phyloP scores from a whole-genome alignment of 2,888 invertebrate species.

The Hipparchia sbordonii region DNA sequence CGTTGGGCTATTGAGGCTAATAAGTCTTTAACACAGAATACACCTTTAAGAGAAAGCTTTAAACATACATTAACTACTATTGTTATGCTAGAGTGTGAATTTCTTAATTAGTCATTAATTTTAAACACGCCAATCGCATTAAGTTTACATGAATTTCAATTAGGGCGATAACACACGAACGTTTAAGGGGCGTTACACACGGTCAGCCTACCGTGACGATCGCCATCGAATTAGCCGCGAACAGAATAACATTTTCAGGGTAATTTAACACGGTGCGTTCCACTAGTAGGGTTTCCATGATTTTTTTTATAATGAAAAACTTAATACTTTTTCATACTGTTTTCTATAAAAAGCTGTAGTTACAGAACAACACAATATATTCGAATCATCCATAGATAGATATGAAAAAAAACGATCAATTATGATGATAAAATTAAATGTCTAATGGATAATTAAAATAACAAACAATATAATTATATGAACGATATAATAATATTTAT shows the following conservation, averaged over 20 bases:
- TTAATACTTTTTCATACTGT: background rate
- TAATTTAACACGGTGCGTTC: slow-evolving; percentile 51
- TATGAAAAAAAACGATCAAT: no score
- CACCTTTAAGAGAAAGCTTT: background rate
- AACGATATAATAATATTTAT: no score
- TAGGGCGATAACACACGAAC: slow-evolving; percentile 18
- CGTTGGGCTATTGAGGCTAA: no score
- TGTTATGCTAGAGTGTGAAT: background rate
- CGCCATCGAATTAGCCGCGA: slow-evolving; percentile 57
- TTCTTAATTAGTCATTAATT: slow-evolving; percentile 15
- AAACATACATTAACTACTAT: background rate
- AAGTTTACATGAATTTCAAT: slow-evolving; percentile 25
- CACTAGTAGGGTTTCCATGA: slow-evolving; percentile 9
- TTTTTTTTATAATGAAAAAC: background rate
- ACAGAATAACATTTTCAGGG: slow-evolving; percentile 58
- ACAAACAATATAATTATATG: no score
- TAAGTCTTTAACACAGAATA: no score
- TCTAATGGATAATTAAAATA: no score
- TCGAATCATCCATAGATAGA: no score
- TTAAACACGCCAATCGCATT: slow-evolving; percentile 1
- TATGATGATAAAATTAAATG: no score
- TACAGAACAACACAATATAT: no score
- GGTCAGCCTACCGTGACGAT: slow-evolving; percentile 43
- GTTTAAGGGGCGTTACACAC: slow-evolving; percentile 40
- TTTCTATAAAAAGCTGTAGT: no score